Percentiles rank a stretch among this genome's conserved stretches.
Conservation (phyloP, 2,888 invertebrate species). For the Tyria jacobaeae region DNA sequence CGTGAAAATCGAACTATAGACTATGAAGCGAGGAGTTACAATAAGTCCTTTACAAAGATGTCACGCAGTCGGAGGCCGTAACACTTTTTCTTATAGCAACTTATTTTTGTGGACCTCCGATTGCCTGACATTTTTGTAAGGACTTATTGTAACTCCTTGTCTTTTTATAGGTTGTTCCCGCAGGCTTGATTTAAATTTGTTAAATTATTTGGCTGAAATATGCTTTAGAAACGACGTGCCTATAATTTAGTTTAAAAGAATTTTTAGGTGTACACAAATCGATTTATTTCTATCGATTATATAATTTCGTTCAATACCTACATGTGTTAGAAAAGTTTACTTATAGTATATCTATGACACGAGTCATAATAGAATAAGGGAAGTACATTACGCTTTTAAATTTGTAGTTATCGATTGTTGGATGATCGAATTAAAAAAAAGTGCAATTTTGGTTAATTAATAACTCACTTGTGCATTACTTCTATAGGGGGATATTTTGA, state of each 20-base stretch:
- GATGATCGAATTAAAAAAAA: not conserved
- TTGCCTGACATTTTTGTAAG: slow-evolving; percentile 24
- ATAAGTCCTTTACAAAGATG: slow-evolving; percentile 27
- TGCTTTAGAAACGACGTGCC: slow-evolving; percentile 12
- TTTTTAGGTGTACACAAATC: not conserved
- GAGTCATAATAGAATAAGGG: not conserved
- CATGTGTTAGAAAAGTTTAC: not conserved
- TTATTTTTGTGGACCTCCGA: slow-evolving; percentile 22
- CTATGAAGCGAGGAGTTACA: slow-evolving; percentile 22
- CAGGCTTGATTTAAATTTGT: slow-evolving; percentile 11
- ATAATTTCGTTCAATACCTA: not conserved
- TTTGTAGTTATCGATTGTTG: not conserved
- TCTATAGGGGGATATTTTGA: slow-evolving; percentile 2
- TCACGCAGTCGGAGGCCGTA: slow-evolving; percentile 27
- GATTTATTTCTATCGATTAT: slow-evolving; percentile 7
- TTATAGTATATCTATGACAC: not conserved
- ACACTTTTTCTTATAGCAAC: slow-evolving; percentile 8
- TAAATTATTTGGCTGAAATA: slow-evolving; percentile 4
- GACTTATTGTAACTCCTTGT: slow-evolving; percentile 30
- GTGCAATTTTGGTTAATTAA: slow-evolving; percentile 8
- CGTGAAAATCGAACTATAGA: slow-evolving; percentile 18
- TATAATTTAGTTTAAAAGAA: slow-evolving; percentile 15
- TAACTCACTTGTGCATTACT: slow-evolving; percentile 6
- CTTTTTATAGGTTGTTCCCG: slow-evolving; percentile 6
- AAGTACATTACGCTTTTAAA: slow-evolving; percentile 5